Conservation (phyloP, 2,797 vertebrate species). For the Hippopotamyrus pictus region DNA sequence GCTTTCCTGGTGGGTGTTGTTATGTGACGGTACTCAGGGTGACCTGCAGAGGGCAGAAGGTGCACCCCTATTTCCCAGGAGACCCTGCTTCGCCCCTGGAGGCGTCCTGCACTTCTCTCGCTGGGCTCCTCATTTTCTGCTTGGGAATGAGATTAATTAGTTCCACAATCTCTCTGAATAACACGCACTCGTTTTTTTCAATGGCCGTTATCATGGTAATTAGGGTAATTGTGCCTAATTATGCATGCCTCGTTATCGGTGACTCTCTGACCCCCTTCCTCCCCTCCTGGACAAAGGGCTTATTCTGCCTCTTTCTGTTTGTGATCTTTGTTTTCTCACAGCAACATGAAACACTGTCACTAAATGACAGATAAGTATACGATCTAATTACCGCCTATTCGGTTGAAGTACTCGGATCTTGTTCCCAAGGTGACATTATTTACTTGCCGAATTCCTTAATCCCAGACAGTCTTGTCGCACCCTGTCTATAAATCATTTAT, state of each 20-base stretch:
- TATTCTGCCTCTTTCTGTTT: background rate
- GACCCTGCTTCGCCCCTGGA: background rate
- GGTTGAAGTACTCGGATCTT: background rate
- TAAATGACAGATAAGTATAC: background rate
- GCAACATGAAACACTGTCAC: background rate
- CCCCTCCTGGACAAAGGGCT: background rate
- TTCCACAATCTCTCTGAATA: conserved; percentile 21
- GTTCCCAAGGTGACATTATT: background rate
- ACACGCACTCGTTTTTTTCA: conserved; percentile 5
- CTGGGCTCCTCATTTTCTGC: background rate
- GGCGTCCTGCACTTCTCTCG: background rate
- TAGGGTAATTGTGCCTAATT: conserved; percentile 23
- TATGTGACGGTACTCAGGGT: background rate
- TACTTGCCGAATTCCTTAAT: background rate
- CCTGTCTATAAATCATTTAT: background rate
- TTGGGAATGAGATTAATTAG: conserved; percentile 23
- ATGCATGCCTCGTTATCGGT: conserved; percentile 20
- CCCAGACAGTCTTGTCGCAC: background rate
- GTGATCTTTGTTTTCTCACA: background rate
- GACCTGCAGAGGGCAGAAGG: background rate
- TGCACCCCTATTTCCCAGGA: background rate
- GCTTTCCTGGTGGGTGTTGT: background rate
- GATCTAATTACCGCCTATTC: background rate
- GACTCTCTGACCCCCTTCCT: conserved; percentile 10
- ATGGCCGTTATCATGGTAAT: conserved; percentile 22